Evolutionary conservation across 1,140 invertebrate genomes (phyloP).

Genomic region (Drosophila eugracilis): DNA sequence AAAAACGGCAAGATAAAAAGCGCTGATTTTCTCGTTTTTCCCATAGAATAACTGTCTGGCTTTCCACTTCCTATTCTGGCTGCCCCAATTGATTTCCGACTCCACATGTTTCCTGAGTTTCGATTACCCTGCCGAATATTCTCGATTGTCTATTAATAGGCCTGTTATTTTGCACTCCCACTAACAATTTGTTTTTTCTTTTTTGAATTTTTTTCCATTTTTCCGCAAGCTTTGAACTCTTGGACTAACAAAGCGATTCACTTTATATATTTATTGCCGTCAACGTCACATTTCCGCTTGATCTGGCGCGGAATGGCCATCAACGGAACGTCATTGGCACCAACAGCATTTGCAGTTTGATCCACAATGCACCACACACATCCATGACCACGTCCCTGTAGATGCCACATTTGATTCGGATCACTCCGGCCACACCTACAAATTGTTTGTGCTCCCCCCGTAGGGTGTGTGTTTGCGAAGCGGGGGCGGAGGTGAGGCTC

Average conservation of each 20-base stretch:
- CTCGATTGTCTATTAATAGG: slow-evolving; percentile 24
- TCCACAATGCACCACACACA: slow-evolving; percentile 19
- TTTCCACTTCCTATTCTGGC: slow-evolving; percentile 9
- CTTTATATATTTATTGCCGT: slow-evolving; percentile 70
- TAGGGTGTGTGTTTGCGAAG: slow-evolving; percentile 12
- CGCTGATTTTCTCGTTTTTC: slow-evolving; percentile 11
- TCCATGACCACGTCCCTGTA: slow-evolving; percentile 38
- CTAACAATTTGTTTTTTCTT: no score
- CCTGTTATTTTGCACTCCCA: slow-evolving; percentile 10
- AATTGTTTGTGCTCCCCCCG: slow-evolving; percentile 70
- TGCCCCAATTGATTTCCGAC: slow-evolving; percentile 37
- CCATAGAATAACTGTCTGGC: background rate
- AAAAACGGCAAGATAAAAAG: slow-evolving; percentile 12
- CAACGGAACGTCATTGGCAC: slow-evolving; percentile 60
- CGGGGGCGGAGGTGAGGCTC: slow-evolving; percentile 10
- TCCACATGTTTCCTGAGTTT: slow-evolving; percentile 41
- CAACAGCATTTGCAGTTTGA: slow-evolving; percentile 40
- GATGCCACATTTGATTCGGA: slow-evolving; percentile 52
- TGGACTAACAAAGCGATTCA: slow-evolving; percentile 69
- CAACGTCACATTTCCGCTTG: slow-evolving; percentile 83
- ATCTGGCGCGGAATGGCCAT: slow-evolving; percentile 77
- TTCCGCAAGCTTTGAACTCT: slow-evolving; percentile 69
- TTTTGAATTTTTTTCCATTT: slow-evolving; percentile 1
- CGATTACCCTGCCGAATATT: slow-evolving; percentile 14
- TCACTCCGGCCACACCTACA: slow-evolving; percentile 73